Evolutionary conservation across 1,140 invertebrate genomes (phyloP), one percentile per base, ranked within the genome.

Genomic region (Camponotus pennsylvanicus): DNA sequence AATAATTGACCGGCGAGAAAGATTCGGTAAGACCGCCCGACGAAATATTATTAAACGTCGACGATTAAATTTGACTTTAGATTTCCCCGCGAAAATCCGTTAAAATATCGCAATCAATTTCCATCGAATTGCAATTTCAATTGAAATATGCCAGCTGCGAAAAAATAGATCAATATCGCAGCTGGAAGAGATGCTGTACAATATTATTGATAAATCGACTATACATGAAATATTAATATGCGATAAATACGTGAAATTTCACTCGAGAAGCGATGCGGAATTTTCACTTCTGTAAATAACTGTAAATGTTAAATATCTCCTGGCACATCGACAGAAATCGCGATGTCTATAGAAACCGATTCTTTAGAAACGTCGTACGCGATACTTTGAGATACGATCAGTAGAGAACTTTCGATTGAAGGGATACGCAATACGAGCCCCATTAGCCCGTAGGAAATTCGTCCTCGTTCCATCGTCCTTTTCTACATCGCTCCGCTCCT

Each of bases 341-440:
- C 37, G 3, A 11, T 67, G 55, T n/a, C 63, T 55, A 40, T 55
- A 55, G 77, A 80, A 70, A 42, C 45, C 11, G 34, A 52, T 32
- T 79, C 61, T 64, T 79, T 79, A 67, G 83, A 79, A 66, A 78
- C 57, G 70, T 45, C 70, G 21, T 63, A 42, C 49, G 49, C 49
- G 49, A 52, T 52, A 52, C 59, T 78, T 64, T 49, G 73, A 52
- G 49, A 73, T 73, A 73, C 11, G 79, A 82, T 73, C 79, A 59
- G 34, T 75, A 27, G 79, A 63, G 73, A 73, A 83, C 13, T 32
- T 45, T n/a, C 69, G 79, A 85, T 85, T 66, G 75, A 85, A 85
- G 45, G 63, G 82, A 76, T 34, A 85, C 71, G 71, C 82, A 78
- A 85, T 85, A 78, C 49, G 49, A 78, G 59, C 34, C 82, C 82